These are phyloP conservation scores for Helarctos malayanus DNA, from an alignment of 2,797 vertebrate genomes.

Conservation along the genomic window DNA sequence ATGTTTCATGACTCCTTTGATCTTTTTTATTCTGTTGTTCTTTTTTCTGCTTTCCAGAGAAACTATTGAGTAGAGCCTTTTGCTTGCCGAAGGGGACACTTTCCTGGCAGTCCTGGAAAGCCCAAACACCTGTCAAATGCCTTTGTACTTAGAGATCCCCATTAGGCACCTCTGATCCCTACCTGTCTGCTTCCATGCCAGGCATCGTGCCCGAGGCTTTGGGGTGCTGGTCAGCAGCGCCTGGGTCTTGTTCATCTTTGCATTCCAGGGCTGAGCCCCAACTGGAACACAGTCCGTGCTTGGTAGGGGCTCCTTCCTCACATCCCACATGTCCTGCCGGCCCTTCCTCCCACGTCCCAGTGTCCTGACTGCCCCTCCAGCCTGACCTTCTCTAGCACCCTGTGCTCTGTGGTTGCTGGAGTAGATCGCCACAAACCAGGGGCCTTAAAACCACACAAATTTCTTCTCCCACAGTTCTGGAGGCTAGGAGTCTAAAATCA, in stretches of 20 bases:
- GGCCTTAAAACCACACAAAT: background rate
- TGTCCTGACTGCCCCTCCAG: background rate
- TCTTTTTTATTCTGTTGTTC: background rate
- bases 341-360: background rate
- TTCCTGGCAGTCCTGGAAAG: background rate
- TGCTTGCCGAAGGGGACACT: background rate
- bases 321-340: rapidly evolving
- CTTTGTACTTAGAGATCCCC: background rate
- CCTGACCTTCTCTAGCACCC: background rate
- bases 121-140: background rate
- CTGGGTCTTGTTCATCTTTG: background rate
- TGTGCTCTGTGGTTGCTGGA: background rate
- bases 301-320: background rate
- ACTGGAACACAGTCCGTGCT: rapidly evolving
- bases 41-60: background rate
- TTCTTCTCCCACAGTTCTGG: background rate
- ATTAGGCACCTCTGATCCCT: background rate
- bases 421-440: background rate
- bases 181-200: rapidly evolving
- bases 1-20: background rate
- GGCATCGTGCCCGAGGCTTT: rapidly evolving
- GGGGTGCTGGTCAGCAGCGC: no score
- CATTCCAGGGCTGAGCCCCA: background rate
- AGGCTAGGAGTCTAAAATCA: background rate
- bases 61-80: background rate